Evolutionary conservation across 2,797 vertebrate species (phyloP), one percentile per base, ranked within the genome.

Genomic region (Champsocephalus gunnari): DNA sequence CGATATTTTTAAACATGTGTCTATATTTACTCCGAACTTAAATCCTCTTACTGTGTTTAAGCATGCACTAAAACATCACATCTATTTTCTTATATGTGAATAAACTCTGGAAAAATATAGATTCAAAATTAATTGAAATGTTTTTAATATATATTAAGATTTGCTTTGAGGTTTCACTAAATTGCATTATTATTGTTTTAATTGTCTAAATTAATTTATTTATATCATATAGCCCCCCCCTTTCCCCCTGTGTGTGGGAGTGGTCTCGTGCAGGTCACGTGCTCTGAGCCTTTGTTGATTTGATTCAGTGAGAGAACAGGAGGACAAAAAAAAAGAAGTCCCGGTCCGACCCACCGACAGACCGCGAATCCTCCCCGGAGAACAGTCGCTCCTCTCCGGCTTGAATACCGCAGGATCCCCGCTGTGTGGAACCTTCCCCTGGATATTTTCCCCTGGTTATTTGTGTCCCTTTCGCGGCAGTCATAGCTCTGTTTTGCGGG

Each of bases 201-300:
- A 38, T 28, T 4, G 34, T 2, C 8, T 8, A 38, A 38, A 38
- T 6, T 1, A 0, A 8, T 38, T 1, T 38, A 7, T 38, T 38
- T 38, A 38, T 38, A 38, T 38, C 3, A 1, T 8, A 1, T 8
- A 1, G 1, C 48, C 12, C 45, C 12, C 11, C 28, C 28, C n/a
- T n/a, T 28, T 19, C 0, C 3, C 3, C 56, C 65, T 16, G 17
- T 11, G 9, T 28, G 6, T 13, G 80, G 90, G 91, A n/a, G 91
- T 68, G 88, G 91, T 44, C 87, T 91, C 17, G 10, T 8, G 53
- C 45, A 3, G 75, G 85, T 91, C 91, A 92, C 91, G 86, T 92
- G 90, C 55, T 70, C 16, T 49, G 47, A 81, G 77, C 68, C 89
- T 91, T 92, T 92, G 90, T 91, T 92, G 90, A 89, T 83, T 83